Evolutionary conservation across 2,797 vertebrate genomes (phyloP), one percentile per base, ranked within the genome.

Genomic region (Cephalopachus bancanus): DNA sequence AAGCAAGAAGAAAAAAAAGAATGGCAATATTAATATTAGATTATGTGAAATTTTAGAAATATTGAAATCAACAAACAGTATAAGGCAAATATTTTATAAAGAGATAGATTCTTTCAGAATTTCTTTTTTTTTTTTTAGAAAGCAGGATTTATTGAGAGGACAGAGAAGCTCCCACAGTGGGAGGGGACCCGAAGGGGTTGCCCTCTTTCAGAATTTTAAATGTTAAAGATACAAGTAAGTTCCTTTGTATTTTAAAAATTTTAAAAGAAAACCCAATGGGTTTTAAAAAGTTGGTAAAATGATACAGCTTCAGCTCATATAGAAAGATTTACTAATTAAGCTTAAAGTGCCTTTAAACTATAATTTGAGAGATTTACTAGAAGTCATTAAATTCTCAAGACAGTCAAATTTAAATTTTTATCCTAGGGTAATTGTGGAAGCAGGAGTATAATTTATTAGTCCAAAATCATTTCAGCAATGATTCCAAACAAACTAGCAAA

Each of bases 301-400:
- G 33, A 89, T 49, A 75, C 19, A 89, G 15, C n/a, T 92, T 91
- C 16, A 5, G 44, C 28, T 91, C 30, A 75, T 75, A 88, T 10
- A 62, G 75, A 74, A 89, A 87, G 19, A 92, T 74, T 91, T 91
- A 78, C 55, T 94, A 91, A 93, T 96, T 83, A 94, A 89, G 72
- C 78, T 65, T 88, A 87, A 96, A 93, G n/a, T 78, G 44, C 26
- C 60, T 83, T 83, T 30, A 83, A 96, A 97, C 62, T 55, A 78
- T 83, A 92, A 87, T 69, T 94, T 80, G 78, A 87, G 91, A 81
- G 57, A 92, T 74, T 89, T 93, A 89, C 92, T 79, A 30, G 57
- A 90, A 93, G 12, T 28, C 16, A 33, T 83, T 94, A 95, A 83
- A 79, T 93, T 93, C 28, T 69, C 30, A 64, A 88, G 33, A 76